Conservation (phyloP, 2,113 vertebrate species). For the Austrofundulus limnaeus region DNA sequence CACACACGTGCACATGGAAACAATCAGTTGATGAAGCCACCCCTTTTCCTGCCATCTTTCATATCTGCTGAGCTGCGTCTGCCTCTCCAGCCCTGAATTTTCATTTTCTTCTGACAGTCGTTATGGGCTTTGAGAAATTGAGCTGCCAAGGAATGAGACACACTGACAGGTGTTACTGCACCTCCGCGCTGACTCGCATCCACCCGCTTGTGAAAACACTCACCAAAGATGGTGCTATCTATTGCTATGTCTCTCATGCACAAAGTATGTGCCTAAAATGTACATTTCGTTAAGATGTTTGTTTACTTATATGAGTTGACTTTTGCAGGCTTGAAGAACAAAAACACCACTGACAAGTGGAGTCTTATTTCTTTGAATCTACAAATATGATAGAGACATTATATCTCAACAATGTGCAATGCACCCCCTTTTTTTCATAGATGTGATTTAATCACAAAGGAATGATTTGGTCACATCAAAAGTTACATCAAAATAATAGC, state of each 20-base stretch:
- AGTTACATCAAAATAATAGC: no score
- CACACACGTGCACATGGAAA: neutral
- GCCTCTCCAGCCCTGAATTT: conserved; percentile 1
- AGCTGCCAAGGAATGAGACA: conserved; percentile 32
- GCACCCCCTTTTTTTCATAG: no score
- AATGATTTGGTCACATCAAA: no score
- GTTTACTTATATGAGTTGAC: neutral
- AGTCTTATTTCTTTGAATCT: neutral
- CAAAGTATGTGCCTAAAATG: neutral
- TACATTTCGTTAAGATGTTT: neutral
- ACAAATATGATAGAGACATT: no score
- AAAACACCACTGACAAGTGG: neutral
- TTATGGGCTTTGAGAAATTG: neutral
- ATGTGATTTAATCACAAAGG: no score
- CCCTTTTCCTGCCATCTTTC: neutral
- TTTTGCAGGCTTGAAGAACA: neutral
- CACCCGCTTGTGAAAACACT: conserved; percentile 5
- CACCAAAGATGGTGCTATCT: conserved; percentile 4
- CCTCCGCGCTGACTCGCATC: conserved; percentile 32
- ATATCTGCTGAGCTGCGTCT: conserved; percentile 6
- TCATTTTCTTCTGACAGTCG: conserved; percentile 16
- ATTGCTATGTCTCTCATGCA: neutral
- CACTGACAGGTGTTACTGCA: conserved; percentile 35
- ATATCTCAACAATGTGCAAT: no score
- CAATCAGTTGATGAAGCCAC: neutral